phyloP scores from a whole-genome alignment of 2,888 invertebrate species.

The Andrena flavipes region DNA sequence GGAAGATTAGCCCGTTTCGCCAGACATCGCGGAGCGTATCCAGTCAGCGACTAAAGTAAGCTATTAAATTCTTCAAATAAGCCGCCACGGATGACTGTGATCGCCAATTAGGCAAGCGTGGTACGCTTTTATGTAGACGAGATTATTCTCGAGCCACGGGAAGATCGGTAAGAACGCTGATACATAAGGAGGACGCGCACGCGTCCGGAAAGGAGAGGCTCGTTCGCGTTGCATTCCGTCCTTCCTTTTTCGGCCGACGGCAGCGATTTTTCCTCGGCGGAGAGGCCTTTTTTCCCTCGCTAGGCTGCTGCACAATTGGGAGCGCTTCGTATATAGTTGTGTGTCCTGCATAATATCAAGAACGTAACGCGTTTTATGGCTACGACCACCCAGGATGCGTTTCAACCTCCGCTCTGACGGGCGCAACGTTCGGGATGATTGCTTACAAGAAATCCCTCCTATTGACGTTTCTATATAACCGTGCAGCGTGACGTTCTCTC shows the following conservation, averaged over 20 bases:
- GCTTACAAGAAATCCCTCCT: constrained; percentile 31
- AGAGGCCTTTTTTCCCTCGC: constrained; percentile 36
- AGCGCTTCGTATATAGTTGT: constrained; percentile 72
- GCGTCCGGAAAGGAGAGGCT: constrained; percentile 47
- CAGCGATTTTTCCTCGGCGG: constrained; percentile 59
- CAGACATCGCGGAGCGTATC: not conserved
- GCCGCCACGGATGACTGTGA: constrained; percentile 54
- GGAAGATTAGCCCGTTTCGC: not conserved
- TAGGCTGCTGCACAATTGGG: constrained; percentile 72
- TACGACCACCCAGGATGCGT: constrained; percentile 78
- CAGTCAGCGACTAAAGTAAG: constrained; percentile 48
- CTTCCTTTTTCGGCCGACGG: constrained; percentile 46
- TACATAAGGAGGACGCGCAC: constrained; percentile 51
- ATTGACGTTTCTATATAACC: constrained; percentile 50
- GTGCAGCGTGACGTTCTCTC: not conserved
- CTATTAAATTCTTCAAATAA: constrained; percentile 60
- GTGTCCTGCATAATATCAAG: constrained; percentile 80
- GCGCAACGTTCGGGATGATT: constrained; percentile 45
- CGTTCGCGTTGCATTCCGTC: constrained; percentile 56
- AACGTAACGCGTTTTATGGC: constrained; percentile 77
- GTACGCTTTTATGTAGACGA: constrained; percentile 57
- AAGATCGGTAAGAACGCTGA: constrained; percentile 53
- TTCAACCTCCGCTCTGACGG: constrained; percentile 14
- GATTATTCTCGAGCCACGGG: constrained; percentile 51
- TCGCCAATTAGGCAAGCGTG: constrained; percentile 58